A percentile compares a stretch with the other conserved stretches of the same genome.
Evolutionary conservation across 2,888 invertebrate species (phyloP).

Genomic region (Troglohyphantes excavatus): DNA sequence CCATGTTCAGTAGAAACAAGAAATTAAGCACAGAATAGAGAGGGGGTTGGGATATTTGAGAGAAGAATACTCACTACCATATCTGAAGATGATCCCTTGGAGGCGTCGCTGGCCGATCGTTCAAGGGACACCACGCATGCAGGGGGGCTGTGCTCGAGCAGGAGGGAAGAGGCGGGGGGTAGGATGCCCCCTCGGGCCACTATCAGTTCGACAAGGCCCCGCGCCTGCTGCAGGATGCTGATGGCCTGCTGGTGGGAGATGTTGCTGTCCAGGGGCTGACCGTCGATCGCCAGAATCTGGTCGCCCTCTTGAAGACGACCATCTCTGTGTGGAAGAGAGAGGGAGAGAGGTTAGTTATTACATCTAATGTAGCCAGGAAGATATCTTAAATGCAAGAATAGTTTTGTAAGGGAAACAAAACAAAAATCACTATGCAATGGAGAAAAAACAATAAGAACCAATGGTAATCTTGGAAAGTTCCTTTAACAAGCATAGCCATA

Average conservation of each 20-base stretch:
- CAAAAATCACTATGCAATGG: no score
- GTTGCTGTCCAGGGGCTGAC: constrained; percentile 87
- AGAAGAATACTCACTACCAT: constrained; percentile 86
- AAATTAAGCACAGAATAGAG: no score
- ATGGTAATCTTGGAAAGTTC: no score
- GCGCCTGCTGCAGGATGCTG: constrained; percentile 88
- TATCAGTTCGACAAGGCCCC: constrained; percentile 84
- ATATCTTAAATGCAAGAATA: no score
- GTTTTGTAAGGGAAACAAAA: no score
- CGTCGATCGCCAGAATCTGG: constrained; percentile 92
- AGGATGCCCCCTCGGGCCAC: constrained; percentile 82
- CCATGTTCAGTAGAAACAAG: no score
- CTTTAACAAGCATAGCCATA: no score
- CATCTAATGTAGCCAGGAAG: no score
- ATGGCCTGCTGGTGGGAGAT: constrained; percentile 93
- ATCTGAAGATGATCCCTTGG: constrained; percentile 85
- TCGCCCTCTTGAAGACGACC: constrained; percentile 89
- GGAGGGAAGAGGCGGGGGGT: constrained; percentile 84
- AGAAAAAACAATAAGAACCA: no score
- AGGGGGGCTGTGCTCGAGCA: constrained; percentile 83
- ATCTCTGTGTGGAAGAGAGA: constrained; percentile 84
- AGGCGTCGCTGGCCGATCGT: constrained; percentile 85
- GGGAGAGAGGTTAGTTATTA: no score
- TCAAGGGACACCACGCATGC: constrained; percentile 81
- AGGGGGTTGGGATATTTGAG: no score